Evolutionary conservation across 2,888 invertebrate species (phyloP).

Genomic region (Leptarthrus brevirostris): DNA sequence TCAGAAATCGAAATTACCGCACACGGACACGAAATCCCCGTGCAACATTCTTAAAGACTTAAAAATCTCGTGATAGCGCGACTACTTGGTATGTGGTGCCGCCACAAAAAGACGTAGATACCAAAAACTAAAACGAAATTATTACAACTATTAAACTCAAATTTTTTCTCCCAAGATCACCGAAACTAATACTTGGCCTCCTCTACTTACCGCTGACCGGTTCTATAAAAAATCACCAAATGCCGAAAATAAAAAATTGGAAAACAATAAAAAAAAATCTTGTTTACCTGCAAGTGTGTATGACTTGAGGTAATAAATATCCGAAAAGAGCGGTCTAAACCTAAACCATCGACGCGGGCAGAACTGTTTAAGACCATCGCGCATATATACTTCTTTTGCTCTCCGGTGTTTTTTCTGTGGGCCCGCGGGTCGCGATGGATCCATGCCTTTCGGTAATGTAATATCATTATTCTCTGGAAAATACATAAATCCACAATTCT

Average conservation of each 20-base stretch:
- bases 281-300: conserved; percentile 48
- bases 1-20: conserved; percentile 6
- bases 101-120: conserved; percentile 4
- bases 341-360: too few relatives aligned
- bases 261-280: conserved; percentile 35
- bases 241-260: conserved; percentile 19
- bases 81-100: background rate
- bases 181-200: background rate
- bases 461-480: conserved; percentile 48
- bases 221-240: conserved; percentile 45
- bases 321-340: conserved; percentile 23
- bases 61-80: conserved; percentile 9
- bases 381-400: conserved; percentile 12
- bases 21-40: background rate
- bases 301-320: conserved; percentile 47
- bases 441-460: conserved; percentile 21
- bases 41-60: background rate
- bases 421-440: background rate
- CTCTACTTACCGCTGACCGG: conserved; percentile 28
- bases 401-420: background rate
- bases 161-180: background rate
- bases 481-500: conserved; percentile 50
- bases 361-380: conserved; percentile 15
- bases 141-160: conserved; percentile 41
- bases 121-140: conserved; percentile 30